Evolutionary conservation across 2,888 invertebrate species (phyloP), one percentile per base, ranked within the genome.

Genomic region (Apantesis nais): DNA sequence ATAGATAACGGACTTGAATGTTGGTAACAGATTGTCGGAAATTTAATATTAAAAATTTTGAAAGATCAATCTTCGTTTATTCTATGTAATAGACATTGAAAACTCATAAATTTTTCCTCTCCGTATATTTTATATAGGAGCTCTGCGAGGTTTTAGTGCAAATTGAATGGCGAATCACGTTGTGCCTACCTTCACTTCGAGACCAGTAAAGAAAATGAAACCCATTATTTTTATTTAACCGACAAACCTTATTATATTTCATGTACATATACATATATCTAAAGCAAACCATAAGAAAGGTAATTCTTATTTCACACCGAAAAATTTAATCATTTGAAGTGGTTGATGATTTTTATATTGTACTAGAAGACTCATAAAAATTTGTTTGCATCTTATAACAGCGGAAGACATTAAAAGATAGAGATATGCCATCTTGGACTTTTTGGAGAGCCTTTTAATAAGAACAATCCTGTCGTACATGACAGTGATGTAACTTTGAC

Each of bases 31-130:
- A 71, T 70, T 71, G 68, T 65, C 65, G 44, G 44, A n/a, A 52
- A 52, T 65, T 65, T 52, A 66, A 66, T 70, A 66, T 62, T 62
- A 64, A 71, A 71, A 71, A 31, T 63, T 22, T 22, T 41, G 31
- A 44, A 63, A 63, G 63, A 63, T 63, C 44, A 29, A 63, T 63
- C 44, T 63, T 31, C 63, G 63, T 63, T 63, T 63, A 63, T 52
- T n/a, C 1, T 44, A 31, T 74, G 78, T 83, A 80, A 80, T 80
- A 81, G 81, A 82, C 83, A 83, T 84, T 82, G 85, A 81, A 77
- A 77, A 80, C 83, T 83, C 83, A 83, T 86, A 78, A 83, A 81
- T 85, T 86, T 84, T 87, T 85, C 82, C 83, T 70, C 82, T 72
- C 78, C 78, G 76, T 84, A 81, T 84, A 85, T 81, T 86, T 86